phyloP scores from a whole-genome alignment of 92 coral and sea anemone species.

The Umimayanthus kanabou region DNA sequence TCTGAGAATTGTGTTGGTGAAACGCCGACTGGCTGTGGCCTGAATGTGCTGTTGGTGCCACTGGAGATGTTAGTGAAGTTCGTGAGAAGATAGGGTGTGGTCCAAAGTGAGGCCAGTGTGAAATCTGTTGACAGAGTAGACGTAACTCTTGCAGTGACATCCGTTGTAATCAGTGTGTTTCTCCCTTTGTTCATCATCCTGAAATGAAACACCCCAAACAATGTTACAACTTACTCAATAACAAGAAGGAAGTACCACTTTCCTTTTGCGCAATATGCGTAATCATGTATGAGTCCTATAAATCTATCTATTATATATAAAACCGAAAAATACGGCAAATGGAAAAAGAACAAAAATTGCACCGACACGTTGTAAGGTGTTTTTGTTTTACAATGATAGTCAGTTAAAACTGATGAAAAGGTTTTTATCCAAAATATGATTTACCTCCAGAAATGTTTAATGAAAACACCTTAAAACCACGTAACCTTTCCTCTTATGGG shows the following conservation, averaged over 20 bases:
- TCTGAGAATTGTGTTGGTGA: background rate
- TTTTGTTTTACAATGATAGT: background rate
- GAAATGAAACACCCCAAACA: background rate
- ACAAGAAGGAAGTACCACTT: background rate
- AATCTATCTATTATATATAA: background rate
- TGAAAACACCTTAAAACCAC: background rate
- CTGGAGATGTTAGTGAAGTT: background rate
- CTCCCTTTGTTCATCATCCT: background rate
- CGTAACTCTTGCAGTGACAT: background rate
- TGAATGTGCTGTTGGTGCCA: background rate
- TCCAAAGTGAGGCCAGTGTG: background rate
- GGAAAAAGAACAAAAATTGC: background rate
- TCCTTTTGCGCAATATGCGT: background rate
- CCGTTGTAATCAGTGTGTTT: background rate
- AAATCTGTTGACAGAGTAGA: background rate
- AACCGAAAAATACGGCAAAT: background rate
- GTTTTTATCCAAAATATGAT: background rate
- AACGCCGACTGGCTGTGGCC: background rate
- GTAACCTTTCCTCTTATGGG: background rate
- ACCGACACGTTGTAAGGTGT: background rate
- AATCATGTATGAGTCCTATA: background rate
- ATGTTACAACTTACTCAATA: background rate
- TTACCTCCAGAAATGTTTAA: background rate
- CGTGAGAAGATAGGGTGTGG: background rate
- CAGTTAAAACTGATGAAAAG: background rate